phyloP scores from a whole-genome alignment of 2,113 vertebrate genomes.

The Protomyctophum bolini region DNA sequence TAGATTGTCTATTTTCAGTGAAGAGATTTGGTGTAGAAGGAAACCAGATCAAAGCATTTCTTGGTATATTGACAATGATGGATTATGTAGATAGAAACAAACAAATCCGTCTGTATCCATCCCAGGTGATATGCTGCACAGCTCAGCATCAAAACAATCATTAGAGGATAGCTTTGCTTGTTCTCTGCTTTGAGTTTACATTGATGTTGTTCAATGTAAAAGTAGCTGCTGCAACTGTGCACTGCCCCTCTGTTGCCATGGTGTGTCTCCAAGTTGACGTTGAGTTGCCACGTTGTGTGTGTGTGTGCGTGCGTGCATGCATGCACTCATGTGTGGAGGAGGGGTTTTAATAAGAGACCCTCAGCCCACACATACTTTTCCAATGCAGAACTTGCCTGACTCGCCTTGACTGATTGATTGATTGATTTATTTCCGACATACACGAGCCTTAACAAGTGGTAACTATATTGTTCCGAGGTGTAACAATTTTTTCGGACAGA shows the following conservation, averaged over 20 bases:
- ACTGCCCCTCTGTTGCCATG: not conserved
- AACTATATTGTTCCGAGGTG: too few relatives aligned
- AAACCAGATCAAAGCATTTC: too few relatives aligned
- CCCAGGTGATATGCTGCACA: not conserved
- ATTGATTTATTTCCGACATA: too few relatives aligned
- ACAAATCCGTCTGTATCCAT: too few relatives aligned
- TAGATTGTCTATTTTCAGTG: too few relatives aligned
- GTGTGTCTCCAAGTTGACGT: constrained; percentile 31
- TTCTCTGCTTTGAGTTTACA: constrained; percentile 14
- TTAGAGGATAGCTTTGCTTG: not conserved
- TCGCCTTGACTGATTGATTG: too few relatives aligned
- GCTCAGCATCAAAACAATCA: not conserved
- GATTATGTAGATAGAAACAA: too few relatives aligned
- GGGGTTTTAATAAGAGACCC: constrained; percentile 51
- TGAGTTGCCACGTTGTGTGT: not conserved
- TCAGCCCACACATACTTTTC: not conserved
- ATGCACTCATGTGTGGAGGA: constrained; percentile 11
- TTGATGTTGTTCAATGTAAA: constrained; percentile 7
- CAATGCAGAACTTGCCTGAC: too few relatives aligned
- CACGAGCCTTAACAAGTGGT: too few relatives aligned
- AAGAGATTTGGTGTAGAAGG: too few relatives aligned
- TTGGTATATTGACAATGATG: too few relatives aligned
- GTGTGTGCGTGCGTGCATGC: constrained; percentile 4
- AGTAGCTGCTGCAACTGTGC: constrained; percentile 1
- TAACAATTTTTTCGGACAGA: too few relatives aligned